A percentile compares a stretch with the other conserved stretches of the same genome.
Conservation (phyloP, 2,113 vertebrate genomes). For the Lonchura striata region DNA sequence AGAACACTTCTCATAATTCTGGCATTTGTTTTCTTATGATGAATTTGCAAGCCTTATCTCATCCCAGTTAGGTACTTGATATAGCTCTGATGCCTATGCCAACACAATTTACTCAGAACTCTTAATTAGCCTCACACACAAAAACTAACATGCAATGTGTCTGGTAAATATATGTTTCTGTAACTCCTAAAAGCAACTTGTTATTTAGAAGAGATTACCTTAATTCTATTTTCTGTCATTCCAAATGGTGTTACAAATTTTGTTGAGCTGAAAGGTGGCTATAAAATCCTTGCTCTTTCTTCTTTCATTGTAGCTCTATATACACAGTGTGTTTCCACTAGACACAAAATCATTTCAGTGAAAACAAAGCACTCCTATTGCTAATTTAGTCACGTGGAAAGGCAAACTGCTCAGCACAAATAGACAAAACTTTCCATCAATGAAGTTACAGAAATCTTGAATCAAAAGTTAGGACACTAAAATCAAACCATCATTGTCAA, state of each 20-base stretch:
- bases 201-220: constrained; percentile 73
- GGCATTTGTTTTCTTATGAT: background rate
- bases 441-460: background rate
- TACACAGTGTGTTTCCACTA: background rate
- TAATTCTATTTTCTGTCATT: constrained; percentile 71
- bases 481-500: background rate
- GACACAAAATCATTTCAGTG: background rate
- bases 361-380: background rate
- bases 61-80: constrained; percentile 60
- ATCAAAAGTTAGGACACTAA: background rate
- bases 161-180: constrained; percentile 74
- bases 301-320: constrained; percentile 4
- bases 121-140: constrained; percentile 69
- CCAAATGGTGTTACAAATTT: constrained; percentile 50
- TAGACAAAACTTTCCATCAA: background rate
- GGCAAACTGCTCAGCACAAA: background rate
- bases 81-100: constrained; percentile 50
- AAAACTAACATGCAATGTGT: constrained; percentile 72
- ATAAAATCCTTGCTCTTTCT: constrained; percentile 12
- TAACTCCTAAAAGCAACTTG: constrained; percentile 70
- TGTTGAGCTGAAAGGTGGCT: background rate
- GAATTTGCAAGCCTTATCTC: constrained; percentile 32
- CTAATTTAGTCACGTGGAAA: background rate
- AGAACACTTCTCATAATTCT: background rate
- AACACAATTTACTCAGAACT: constrained; percentile 68